Conservation (phyloP, 2,888 invertebrate genomes). For the Trissoscelio sp. region DNA sequence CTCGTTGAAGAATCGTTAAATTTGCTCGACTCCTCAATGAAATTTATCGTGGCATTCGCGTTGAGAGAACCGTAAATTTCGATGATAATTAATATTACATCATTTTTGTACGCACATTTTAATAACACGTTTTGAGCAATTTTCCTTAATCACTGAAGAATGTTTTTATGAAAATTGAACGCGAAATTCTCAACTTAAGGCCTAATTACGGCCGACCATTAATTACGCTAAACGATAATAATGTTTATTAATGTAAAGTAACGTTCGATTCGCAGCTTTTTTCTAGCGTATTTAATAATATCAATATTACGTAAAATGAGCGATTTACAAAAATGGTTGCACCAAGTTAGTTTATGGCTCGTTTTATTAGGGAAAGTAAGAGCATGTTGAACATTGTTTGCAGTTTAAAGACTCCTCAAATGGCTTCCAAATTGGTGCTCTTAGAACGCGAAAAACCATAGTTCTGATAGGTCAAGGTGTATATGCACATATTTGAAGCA, state of each 20-base stretch:
- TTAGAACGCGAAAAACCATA: slow-evolving; percentile 7
- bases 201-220: slow-evolving; percentile 25
- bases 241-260: slow-evolving; percentile 26
- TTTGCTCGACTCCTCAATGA: slow-evolving; percentile 25
- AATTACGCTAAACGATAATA: slow-evolving; percentile 24
- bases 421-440: slow-evolving; percentile 20
- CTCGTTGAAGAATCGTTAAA: slow-evolving; percentile 33
- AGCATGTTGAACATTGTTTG: slow-evolving; percentile 25
- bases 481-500: not conserved
- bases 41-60: slow-evolving; percentile 39
- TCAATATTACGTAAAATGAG: slow-evolving; percentile 18
- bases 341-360: slow-evolving; percentile 26
- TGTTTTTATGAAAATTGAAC: slow-evolving; percentile 21
- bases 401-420: slow-evolving; percentile 27
- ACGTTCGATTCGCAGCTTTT: slow-evolving; percentile 17
- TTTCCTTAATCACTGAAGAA: slow-evolving; percentile 31
- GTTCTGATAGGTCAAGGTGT: slow-evolving; percentile 25
- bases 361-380: slow-evolving; percentile 40
- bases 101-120: slow-evolving; percentile 37
- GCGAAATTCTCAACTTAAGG: slow-evolving; percentile 1
- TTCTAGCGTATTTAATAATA: slow-evolving; percentile 12
- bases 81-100: slow-evolving; percentile 36
- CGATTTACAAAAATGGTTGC: slow-evolving; percentile 18
- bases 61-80: slow-evolving; percentile 38
- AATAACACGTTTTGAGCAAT: slow-evolving; percentile 38